Evolutionary conservation across 2,888 invertebrate species (phyloP).

Genomic region (Fissipunctia ypsillon): DNA sequence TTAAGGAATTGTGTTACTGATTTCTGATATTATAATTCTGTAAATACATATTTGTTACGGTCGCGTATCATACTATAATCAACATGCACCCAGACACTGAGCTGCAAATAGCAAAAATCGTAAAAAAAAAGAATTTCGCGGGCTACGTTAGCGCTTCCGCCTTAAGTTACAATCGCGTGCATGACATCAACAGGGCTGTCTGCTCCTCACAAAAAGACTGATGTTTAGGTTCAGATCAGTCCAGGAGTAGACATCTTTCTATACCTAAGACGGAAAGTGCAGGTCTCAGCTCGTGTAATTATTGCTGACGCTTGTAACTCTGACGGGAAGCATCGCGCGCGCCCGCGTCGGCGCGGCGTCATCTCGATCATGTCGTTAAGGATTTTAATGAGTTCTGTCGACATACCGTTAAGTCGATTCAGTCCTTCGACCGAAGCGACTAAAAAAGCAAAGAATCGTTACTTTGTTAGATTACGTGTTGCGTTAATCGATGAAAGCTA

Average conservation of each 20-base stretch:
- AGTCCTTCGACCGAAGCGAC: too few species aligned
- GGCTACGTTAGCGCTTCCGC: too few species aligned
- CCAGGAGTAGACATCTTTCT: not conserved
- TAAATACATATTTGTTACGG: too few species aligned
- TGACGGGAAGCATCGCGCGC: too few species aligned
- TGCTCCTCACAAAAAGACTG: not conserved
- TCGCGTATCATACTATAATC: too few species aligned
- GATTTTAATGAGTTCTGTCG: slow-evolving; percentile 46
- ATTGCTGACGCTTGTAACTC: too few species aligned
- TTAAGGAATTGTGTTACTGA: too few species aligned
- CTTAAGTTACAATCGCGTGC: not conserved
- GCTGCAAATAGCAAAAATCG: too few species aligned
- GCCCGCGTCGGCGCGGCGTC: not conserved
- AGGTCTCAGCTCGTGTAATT: not conserved
- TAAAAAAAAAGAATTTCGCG: too few species aligned
- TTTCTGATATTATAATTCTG: too few species aligned
- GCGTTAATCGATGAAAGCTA: slow-evolving; percentile 28
- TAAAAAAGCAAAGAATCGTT: slow-evolving; percentile 34
- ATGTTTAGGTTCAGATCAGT: not conserved
- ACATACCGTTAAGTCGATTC: slow-evolving; percentile 50
- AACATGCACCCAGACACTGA: too few species aligned
- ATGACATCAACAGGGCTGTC: not conserved
- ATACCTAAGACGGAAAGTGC: not conserved
- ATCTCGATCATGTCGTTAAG: slow-evolving; percentile 19
- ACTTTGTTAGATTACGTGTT: slow-evolving; percentile 25